A percentile compares a stretch with the other conserved stretches of the same genome.
Conservation (phyloP, 2,113 vertebrate species). For the Larimichthys crocea region DNA sequence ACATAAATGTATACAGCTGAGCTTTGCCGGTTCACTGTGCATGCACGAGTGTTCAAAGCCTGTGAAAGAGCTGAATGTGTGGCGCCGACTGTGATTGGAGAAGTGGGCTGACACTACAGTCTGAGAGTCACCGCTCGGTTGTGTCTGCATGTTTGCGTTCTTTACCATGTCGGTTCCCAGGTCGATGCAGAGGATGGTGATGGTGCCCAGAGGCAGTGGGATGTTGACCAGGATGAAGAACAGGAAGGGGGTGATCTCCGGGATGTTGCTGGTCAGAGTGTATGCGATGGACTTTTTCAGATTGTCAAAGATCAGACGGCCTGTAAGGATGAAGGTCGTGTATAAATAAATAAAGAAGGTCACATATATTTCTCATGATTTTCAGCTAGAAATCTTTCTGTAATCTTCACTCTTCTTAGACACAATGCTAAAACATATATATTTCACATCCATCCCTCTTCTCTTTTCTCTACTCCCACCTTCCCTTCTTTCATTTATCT, state of each 20-base stretch:
- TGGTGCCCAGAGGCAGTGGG: slow-evolving; percentile 92
- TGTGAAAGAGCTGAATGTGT: fast-evolving
- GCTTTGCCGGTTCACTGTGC: slow-evolving; percentile 1
- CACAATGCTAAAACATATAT: too few relatives aligned
- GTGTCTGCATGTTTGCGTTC: not conserved
- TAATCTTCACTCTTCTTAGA: too few relatives aligned
- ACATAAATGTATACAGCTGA: not conserved
- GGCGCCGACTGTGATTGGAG: not conserved
- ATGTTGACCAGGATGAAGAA: slow-evolving; percentile 96
- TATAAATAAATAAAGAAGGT: not conserved
- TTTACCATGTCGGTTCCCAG: slow-evolving; percentile 95
- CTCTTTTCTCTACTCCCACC: too few relatives aligned
- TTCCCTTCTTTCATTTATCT: not conserved
- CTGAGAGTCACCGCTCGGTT: not conserved
- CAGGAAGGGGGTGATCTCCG: slow-evolving; percentile 94
- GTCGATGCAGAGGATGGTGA: slow-evolving; percentile 95
- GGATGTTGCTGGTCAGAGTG: slow-evolving; percentile 95
- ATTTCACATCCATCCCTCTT: not conserved
- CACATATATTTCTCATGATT: too few relatives aligned
- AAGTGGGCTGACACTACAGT: not conserved
- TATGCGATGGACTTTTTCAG: slow-evolving; percentile 95
- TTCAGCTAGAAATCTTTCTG: too few relatives aligned
- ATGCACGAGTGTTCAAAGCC: not conserved
- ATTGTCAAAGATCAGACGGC: slow-evolving; percentile 94
- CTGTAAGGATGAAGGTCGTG: slow-evolving; percentile 66